Conservation (phyloP, 2,888 invertebrate genomes). For the Synanthedon andrenaeformis region DNA sequence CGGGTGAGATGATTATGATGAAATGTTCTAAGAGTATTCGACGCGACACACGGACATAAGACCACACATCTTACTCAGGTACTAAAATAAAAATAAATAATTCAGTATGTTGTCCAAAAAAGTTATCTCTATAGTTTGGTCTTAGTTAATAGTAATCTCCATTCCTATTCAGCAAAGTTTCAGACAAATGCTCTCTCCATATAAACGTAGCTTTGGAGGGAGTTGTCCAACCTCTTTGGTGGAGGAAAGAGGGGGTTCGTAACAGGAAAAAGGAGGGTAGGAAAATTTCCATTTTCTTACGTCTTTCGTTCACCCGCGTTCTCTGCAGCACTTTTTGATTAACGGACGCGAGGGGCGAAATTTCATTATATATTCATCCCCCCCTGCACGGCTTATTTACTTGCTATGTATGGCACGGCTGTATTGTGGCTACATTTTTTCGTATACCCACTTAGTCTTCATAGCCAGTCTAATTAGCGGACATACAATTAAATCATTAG, state of each 20-base stretch:
- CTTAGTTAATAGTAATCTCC: too few relatives aligned
- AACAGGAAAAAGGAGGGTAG: slow-evolving; percentile 70
- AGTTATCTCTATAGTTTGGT: too few relatives aligned
- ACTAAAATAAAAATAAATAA: too few relatives aligned
- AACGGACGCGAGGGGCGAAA: slow-evolving; percentile 63
- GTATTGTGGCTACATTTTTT: slow-evolving; percentile 25
- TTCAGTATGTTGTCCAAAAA: too few relatives aligned
- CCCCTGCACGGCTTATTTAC: slow-evolving; percentile 41
- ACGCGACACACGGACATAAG: too few relatives aligned
- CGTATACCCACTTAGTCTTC: too few relatives aligned
- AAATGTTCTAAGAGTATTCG: too few relatives aligned
- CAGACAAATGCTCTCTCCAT: slow-evolving; percentile 24
- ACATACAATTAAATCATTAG: too few relatives aligned
- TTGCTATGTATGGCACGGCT: slow-evolving; percentile 16
- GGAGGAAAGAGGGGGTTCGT: slow-evolving; percentile 28
- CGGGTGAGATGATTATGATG: too few relatives aligned
- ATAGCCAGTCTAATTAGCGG: too few relatives aligned
- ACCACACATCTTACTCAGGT: too few relatives aligned
- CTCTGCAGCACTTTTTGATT: slow-evolving; percentile 68
- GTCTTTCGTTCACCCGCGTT: slow-evolving; percentile 48
- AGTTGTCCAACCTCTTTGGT: slow-evolving; percentile 36
- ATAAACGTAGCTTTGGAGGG: slow-evolving; percentile 21
- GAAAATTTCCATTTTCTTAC: slow-evolving; percentile 71
- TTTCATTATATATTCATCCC: slow-evolving; percentile 68
- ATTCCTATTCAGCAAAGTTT: too few relatives aligned